Evolutionary conservation across 2,797 vertebrate genomes (phyloP).

Genomic region (Phyllotis vaccarum): DNA sequence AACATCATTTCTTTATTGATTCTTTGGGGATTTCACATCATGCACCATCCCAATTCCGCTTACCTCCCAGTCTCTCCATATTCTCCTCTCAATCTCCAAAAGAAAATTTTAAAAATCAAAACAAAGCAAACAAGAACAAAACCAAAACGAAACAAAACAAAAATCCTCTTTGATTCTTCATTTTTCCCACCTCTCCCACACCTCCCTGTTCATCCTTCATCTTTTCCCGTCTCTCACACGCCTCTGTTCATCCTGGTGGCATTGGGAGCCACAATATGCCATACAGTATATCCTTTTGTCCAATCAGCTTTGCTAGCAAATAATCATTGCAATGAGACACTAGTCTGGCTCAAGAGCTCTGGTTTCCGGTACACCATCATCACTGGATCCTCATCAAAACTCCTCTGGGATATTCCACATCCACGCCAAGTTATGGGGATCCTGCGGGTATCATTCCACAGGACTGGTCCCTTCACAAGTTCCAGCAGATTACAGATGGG

Average conservation of each 20-base stretch:
- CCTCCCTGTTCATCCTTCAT: background rate
- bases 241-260: background rate
- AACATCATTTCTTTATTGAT: background rate
- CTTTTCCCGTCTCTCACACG: background rate
- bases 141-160: background rate
- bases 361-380: background rate
- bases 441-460: background rate
- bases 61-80: background rate
- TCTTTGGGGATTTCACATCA: background rate
- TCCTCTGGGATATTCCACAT: background rate
- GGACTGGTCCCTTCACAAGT: background rate
- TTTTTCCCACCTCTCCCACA: background rate
- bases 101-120: background rate
- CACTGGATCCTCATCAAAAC: background rate
- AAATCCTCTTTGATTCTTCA: background rate
- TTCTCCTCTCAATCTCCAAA: background rate
- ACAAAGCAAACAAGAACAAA: background rate
- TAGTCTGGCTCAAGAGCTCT: background rate
- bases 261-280: background rate
- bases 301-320: background rate
- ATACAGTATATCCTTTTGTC: background rate
- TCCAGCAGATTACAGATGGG: rapidly evolving
- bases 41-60: background rate
- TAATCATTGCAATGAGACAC: background rate
- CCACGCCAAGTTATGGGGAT: background rate